Evolutionary conservation across 2,888 invertebrate genomes (phyloP), one percentile per base, ranked within the genome.

Genomic region (Timema podura): DNA sequence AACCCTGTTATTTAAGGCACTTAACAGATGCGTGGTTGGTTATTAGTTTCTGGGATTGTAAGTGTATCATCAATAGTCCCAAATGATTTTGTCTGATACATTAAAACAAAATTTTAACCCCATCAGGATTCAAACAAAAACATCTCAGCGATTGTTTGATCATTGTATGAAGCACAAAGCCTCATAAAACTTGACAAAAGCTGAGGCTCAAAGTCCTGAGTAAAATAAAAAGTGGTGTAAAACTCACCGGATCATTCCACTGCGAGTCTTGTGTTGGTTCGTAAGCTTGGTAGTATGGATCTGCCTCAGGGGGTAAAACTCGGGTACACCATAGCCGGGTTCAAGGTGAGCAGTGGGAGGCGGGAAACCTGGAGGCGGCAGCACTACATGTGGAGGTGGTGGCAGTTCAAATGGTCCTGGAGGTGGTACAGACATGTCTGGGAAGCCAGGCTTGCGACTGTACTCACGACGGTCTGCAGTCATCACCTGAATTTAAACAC

Each of bases 391-490:
- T 45, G 75, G 75, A 71, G 77, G 82, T 0, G 80, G 78, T 6
- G 81, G 80, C 68, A 81, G 80, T 71, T 80, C 77, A 16, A 70
- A 70, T 46, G 74, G 73, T 13, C 86, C 85, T n/a, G 85, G 86
- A 1, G 88, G 87, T 68, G 88, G 74, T 61, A 78, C 86, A 67
- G 86, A 86, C 85, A 86, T 82, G 75, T 87, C 88, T 64, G 87
- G 87, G 75, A 85, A 86, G 68, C 84, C 86, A 71, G 88, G 88
- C 77, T 88, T 88, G 47, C 90, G 83, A 61, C 91, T 92, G 80
- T 94, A 95, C 81, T 94, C 94, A 72, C 94, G 85, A 70, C 94
- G 87, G 80, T 95, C 95, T 2, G 93, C 94, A 10, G 95, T 94
- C 94, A 95, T 93, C 64, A 95, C 94, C 88, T 89, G 78, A n/a